Percentiles rank a stretch among this genome's conserved stretches.
Conservation (phyloP, 2,113 vertebrate species). For the Hypocryptadius cinnamomeus region DNA sequence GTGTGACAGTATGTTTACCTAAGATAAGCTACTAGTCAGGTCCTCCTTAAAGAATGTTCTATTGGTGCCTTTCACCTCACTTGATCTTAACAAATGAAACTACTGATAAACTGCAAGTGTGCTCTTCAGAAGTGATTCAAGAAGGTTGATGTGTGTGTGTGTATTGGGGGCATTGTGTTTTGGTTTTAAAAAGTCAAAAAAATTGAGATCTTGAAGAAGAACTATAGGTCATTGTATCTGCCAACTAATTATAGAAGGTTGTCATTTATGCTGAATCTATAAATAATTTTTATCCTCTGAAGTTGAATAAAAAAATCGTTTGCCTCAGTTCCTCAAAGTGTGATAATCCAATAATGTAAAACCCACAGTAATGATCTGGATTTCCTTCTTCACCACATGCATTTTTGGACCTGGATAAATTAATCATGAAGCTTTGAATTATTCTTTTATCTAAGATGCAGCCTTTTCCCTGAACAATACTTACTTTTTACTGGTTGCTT, state of each 20-base stretch:
- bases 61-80: neutral
- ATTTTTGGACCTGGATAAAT: neutral
- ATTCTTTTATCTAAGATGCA: neutral
- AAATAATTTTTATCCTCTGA: neutral
- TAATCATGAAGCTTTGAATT: neutral
- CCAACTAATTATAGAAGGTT: neutral
- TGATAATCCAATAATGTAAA: neutral
- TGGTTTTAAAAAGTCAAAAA: neutral
- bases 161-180: neutral
- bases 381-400: neutral
- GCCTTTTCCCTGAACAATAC: neutral
- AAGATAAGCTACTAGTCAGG: constrained; percentile 21
- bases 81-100: constrained; percentile 1
- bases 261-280: neutral
- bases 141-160: neutral
- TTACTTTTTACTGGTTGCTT: neutral
- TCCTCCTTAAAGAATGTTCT: neutral
- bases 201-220: neutral
- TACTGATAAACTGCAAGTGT: neutral
- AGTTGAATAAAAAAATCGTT: neutral
- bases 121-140: neutral
- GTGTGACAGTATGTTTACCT: neutral
- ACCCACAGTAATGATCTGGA: neutral
- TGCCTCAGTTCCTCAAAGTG: neutral
- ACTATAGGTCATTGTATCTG: neutral